Conservation (phyloP, 2,888 invertebrate genomes). For the Drosophila sordidula region DNA sequence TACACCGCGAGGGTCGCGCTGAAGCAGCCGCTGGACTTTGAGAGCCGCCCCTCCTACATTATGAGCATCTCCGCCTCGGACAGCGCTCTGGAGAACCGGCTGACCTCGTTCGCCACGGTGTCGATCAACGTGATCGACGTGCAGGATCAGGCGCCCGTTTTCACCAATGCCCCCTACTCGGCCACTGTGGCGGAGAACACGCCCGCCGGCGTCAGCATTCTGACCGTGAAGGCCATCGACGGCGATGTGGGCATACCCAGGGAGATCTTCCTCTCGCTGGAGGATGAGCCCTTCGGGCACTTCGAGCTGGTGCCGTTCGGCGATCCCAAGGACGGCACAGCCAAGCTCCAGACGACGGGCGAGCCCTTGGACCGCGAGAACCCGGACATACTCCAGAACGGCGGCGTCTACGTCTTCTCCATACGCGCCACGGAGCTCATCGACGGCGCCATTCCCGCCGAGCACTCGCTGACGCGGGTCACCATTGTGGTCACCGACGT, state of each 20-base stretch:
- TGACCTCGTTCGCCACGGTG: slow-evolving; percentile 90
- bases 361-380: slow-evolving; percentile 91
- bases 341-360: slow-evolving; percentile 88
- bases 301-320: slow-evolving; percentile 87
- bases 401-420: slow-evolving; percentile 91
- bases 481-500: slow-evolving; percentile 92
- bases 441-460: slow-evolving; percentile 89
- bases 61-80: slow-evolving; percentile 89
- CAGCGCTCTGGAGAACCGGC: slow-evolving; percentile 87
- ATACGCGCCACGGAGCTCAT: slow-evolving; percentile 91
- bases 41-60: slow-evolving; percentile 90
- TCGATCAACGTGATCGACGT: slow-evolving; percentile 91
- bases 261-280: slow-evolving; percentile 88
- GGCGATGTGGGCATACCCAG: slow-evolving; percentile 92
- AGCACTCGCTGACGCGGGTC: slow-evolving; percentile 88
- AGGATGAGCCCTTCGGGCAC: slow-evolving; percentile 89
- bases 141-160: slow-evolving; percentile 93
- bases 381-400: slow-evolving; percentile 90
- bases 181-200: slow-evolving; percentile 91
- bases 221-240: slow-evolving; percentile 91
- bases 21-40: slow-evolving; percentile 90
- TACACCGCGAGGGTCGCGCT: slow-evolving; percentile 90
- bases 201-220: slow-evolving; percentile 88
- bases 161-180: slow-evolving; percentile 92
- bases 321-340: slow-evolving; percentile 86